Percentiles rank a stretch among this genome's conserved stretches.
Conservation (phyloP, 53 echinoderm and acorn worm species). For the Actinopyga echinites region DNA sequence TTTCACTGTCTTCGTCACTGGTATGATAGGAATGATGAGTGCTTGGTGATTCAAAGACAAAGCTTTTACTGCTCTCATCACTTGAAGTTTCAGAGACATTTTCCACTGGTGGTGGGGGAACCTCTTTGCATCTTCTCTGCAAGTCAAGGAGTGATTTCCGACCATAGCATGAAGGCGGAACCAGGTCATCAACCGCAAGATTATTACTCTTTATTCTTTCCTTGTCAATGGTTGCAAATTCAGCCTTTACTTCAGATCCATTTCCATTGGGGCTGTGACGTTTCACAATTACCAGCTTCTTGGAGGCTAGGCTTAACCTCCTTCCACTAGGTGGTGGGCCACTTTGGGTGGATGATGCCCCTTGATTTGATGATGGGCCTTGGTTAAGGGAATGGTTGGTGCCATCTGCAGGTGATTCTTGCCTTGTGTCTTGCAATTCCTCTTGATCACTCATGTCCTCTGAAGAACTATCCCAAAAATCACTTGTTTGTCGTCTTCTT, state of each 20-base stretch:
- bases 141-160: no score
- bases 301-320: no score
- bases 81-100: not conserved
- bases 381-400: no score
- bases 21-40: constrained; percentile 25
- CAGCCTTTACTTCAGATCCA: not conserved
- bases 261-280: not conserved
- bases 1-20: constrained; percentile 6
- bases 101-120: no score
- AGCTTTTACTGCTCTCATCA: constrained; percentile 14
- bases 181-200: no score
- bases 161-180: no score
- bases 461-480: constrained; percentile 1
- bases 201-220: not conserved
- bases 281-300: not conserved
- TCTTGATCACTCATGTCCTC: constrained; percentile 3
- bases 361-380: no score
- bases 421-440: not conserved
- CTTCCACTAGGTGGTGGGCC: no score
- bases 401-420: not conserved
- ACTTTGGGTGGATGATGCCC: no score
- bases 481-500: constrained; percentile 1
- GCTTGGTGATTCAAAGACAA: constrained; percentile 32
- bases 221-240: not conserved
- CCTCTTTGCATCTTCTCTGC: no score